Evolutionary conservation across 2,888 invertebrate genomes (phyloP).

Genomic region (Tinea semifulvella): DNA sequence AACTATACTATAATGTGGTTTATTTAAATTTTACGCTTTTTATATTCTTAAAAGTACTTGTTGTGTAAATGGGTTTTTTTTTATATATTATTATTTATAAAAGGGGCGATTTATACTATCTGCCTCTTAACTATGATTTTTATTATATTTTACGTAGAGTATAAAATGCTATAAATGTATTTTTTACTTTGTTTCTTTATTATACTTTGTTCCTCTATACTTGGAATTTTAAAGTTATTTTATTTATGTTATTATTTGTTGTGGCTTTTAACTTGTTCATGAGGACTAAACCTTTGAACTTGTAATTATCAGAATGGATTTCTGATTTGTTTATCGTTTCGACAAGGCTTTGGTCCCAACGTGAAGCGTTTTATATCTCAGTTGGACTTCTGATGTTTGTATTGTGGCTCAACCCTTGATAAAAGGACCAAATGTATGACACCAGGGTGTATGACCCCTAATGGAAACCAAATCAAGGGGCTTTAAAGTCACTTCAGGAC

Average conservation of each 20-base stretch:
- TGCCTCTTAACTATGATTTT: slow-evolving; percentile 31
- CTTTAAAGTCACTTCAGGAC: slow-evolving; percentile 73
- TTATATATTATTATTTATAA: too few relatives aligned
- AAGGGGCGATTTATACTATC: slow-evolving; percentile 29
- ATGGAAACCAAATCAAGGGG: slow-evolving; percentile 84
- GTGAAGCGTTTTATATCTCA: slow-evolving; percentile 1
- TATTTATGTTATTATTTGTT: slow-evolving; percentile 9
- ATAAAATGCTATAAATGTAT: slow-evolving; percentile 37
- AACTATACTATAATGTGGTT: slow-evolving; percentile 13
- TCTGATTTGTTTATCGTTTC: slow-evolving; percentile 2
- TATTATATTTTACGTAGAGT: slow-evolving; percentile 23
- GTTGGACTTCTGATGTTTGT: slow-evolving; percentile 8
- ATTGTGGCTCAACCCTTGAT: slow-evolving; percentile 31
- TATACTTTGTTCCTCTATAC: slow-evolving; percentile 35
- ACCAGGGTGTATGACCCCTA: slow-evolving; percentile 72
- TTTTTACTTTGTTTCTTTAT: slow-evolving; percentile 35
- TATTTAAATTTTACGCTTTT: slow-evolving; percentile 39
- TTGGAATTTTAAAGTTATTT: slow-evolving; percentile 27
- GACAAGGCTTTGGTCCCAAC: slow-evolving; percentile 1
- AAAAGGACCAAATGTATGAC: slow-evolving; percentile 27
- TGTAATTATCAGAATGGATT: background rate
- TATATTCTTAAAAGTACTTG: slow-evolving; percentile 44
- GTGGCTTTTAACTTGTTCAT: slow-evolving; percentile 5
- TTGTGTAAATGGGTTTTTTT: slow-evolving; percentile 42
- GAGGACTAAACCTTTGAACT: background rate